phyloP scores from a whole-genome alignment of 2,797 vertebrate species.

The Arctocebus calabarensis region DNA sequence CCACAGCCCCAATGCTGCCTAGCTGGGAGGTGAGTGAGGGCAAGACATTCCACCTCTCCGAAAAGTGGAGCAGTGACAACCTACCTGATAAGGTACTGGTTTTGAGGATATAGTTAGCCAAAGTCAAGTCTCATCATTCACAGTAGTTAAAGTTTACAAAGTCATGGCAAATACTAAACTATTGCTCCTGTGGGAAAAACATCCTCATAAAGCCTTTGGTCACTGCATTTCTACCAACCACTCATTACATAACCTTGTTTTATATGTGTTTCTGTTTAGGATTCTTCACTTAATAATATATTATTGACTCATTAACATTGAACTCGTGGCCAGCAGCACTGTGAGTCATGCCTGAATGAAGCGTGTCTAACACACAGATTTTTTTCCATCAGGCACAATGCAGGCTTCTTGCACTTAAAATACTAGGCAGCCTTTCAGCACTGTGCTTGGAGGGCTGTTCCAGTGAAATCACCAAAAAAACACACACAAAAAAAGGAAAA shows the following conservation, averaged over 20 bases:
- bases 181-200: not conserved
- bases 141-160: not conserved
- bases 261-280: conserved; percentile 32
- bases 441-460: not conserved
- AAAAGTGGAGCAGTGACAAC: not conserved
- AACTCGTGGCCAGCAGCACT: not conserved
- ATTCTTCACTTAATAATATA: not conserved
- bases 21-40: not conserved
- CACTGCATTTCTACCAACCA: not conserved
- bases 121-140: not conserved
- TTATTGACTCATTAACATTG: not conserved
- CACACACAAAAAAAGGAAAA: not conserved
- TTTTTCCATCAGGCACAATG: not conserved
- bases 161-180: not conserved
- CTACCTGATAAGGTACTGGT: not conserved
- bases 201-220: not conserved
- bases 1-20: not conserved
- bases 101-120: not conserved
- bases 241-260: not conserved
- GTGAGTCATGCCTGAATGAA: not conserved
- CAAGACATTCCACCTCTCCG: not conserved
- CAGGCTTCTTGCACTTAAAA: not conserved
- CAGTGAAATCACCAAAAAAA: conserved; percentile 33
- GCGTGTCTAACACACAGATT: not conserved
- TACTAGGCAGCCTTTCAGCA: not conserved